These are phyloP conservation scores for Nerophis ophidion DNA, from an alignment of 2,113 vertebrate species.

Conservation along the genomic window DNA sequence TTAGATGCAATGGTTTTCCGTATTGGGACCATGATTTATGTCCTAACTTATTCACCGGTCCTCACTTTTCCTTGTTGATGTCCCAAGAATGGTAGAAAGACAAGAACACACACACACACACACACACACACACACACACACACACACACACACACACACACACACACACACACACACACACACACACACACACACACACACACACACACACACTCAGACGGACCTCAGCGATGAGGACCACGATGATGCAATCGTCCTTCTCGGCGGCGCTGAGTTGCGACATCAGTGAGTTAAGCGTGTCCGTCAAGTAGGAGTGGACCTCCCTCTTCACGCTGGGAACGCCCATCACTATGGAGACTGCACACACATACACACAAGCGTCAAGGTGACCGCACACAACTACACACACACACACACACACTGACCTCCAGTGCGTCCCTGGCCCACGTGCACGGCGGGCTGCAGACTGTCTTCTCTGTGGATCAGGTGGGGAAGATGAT, in stretches of 20 bases:
- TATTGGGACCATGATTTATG: too few relatives aligned
- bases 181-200: conserved; percentile 14
- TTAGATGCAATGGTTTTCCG: too few relatives aligned
- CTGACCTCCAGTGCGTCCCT: conserved; percentile 91
- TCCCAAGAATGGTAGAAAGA: too few relatives aligned
- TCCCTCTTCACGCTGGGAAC: conserved; percentile 95
- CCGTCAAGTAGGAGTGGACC: conserved; percentile 92
- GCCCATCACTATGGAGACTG: conserved; percentile 96
- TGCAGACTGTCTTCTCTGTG: conserved; percentile 92
- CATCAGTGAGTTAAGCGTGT: conserved; percentile 95
- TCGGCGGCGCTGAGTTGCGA: conserved; percentile 87
- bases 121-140: too few relatives aligned
- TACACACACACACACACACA: conserved; percentile 16
- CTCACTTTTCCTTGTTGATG: too few relatives aligned
- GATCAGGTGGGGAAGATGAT: conserved; percentile 97
- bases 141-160: too few relatives aligned
- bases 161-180: too few relatives aligned
- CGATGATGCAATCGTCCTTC: conserved; percentile 93
- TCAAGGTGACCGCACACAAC: conserved; percentile 13
- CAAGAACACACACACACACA: too few relatives aligned
- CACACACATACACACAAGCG: conserved; percentile 18
- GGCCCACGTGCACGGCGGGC: conserved; percentile 89
- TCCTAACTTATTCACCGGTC: too few relatives aligned
- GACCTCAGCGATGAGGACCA: conserved; percentile 94
- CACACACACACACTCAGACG: conserved; percentile 27